Conservation (phyloP, 2,888 invertebrate genomes). For the Sarcophaga carnaria region DNA sequence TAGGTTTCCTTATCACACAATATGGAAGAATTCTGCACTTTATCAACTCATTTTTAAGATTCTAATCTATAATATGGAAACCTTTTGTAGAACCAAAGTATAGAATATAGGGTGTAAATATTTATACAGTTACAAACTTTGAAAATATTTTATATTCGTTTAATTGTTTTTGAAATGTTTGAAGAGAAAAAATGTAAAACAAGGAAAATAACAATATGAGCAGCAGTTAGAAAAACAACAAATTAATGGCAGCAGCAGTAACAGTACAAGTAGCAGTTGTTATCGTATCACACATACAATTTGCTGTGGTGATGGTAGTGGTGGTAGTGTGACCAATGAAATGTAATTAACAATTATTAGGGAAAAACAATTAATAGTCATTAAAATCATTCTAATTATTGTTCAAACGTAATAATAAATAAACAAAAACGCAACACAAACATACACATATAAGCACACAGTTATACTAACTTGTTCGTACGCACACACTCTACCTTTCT, state of each 20-base stretch:
- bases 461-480: not conserved
- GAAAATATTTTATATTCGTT: no score
- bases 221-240: not conserved
- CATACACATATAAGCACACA: not conserved
- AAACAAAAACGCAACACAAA: conserved; percentile 3
- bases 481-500: no score
- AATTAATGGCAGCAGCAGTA: conserved; percentile 15
- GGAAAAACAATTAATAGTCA: conserved; percentile 63
- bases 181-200: no score
- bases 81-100: no score
- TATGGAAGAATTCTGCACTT: no score
- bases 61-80: no score
- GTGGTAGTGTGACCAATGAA: conserved; percentile 38
- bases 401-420: conserved; percentile 49
- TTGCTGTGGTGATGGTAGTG: not conserved
- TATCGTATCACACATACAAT: not conserved
- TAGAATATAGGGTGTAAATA: no score
- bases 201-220: no score
- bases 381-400: conserved; percentile 58
- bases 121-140: no score
- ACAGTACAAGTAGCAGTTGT: not conserved
- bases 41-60: no score
- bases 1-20: no score
- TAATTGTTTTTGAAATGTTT: no score
- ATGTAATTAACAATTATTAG: conserved; percentile 63